phyloP scores from a whole-genome alignment of 2,888 invertebrate species.

The Drosophila fungiperda region DNA sequence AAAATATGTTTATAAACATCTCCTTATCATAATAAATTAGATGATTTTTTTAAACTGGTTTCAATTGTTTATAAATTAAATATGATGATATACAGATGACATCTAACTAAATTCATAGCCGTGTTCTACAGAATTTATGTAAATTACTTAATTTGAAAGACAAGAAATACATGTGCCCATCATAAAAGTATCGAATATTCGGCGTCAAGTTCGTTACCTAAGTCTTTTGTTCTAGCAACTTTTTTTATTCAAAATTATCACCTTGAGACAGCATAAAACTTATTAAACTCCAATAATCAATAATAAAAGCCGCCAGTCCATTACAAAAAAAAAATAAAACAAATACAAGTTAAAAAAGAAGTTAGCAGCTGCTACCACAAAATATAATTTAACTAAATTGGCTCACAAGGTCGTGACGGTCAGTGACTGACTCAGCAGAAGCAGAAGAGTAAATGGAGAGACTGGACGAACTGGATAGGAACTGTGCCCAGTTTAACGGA shows the following conservation, averaged over 20 bases:
- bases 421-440: constrained; percentile 58
- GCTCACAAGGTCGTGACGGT: constrained; percentile 66
- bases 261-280: constrained; percentile 57
- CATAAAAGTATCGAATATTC: constrained; percentile 6
- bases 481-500: constrained; percentile 22
- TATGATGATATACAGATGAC: constrained; percentile 7
- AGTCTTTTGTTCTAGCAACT: constrained; percentile 76
- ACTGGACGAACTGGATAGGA: constrained; percentile 48
- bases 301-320: constrained; percentile 30
- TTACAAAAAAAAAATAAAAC: constrained; percentile 9
- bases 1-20: not conserved
- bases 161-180: constrained; percentile 17
- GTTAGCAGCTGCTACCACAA: constrained; percentile 40
- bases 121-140: constrained; percentile 3
- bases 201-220: constrained; percentile 63
- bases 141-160: constrained; percentile 5
- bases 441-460: constrained; percentile 16
- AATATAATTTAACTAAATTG: constrained; percentile 66
- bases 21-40: not conserved
- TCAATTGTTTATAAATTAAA: constrained; percentile 7
- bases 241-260: constrained; percentile 61
- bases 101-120: constrained; percentile 17
- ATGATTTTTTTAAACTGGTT: constrained; percentile 6
- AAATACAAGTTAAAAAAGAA: constrained; percentile 3
- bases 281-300: constrained; percentile 49